phyloP scores from a whole-genome alignment of 2,888 invertebrate species.

The Acleris laterana region DNA sequence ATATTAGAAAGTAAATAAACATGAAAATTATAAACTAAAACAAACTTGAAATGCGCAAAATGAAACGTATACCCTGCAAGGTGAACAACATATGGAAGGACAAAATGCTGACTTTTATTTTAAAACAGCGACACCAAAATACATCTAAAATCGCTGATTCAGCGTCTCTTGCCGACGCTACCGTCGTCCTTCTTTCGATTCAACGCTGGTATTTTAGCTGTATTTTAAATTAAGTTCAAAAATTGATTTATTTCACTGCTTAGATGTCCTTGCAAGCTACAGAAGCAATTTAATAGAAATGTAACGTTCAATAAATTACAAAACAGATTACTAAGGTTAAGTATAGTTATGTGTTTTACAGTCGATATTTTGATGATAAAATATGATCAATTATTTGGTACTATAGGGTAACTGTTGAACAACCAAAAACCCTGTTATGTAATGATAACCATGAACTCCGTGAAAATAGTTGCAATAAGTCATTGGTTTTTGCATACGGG shows the following conservation, averaged over 20 bases:
- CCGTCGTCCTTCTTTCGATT: slow-evolving; percentile 56
- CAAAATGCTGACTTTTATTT: background rate
- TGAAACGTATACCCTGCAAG: too few species aligned
- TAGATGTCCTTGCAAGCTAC: slow-evolving; percentile 41
- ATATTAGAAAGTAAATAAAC: too few species aligned
- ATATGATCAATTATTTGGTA: too few species aligned
- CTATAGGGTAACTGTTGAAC: too few species aligned
- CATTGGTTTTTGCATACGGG: too few species aligned
- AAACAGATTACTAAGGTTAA: background rate
- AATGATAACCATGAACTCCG: too few species aligned
- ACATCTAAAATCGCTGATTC: slow-evolving; percentile 22
- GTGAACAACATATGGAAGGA: too few species aligned
- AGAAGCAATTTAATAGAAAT: slow-evolving; percentile 20
- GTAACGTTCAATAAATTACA: slow-evolving; percentile 20
- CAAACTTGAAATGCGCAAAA: too few species aligned
- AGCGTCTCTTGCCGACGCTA: slow-evolving; percentile 47
- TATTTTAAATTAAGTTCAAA: slow-evolving; percentile 61
- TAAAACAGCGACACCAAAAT: background rate
- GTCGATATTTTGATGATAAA: background rate
- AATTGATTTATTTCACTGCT: slow-evolving; percentile 56
- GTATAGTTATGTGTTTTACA: background rate
- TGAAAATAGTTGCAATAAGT: too few species aligned
- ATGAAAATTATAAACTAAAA: too few species aligned
- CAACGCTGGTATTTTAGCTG: slow-evolving; percentile 55
- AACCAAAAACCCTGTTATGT: too few species aligned